These are phyloP conservation scores for Latrodectus elegans DNA, from an alignment of 2,888 invertebrate genomes.

Conservation along the genomic window DNA sequence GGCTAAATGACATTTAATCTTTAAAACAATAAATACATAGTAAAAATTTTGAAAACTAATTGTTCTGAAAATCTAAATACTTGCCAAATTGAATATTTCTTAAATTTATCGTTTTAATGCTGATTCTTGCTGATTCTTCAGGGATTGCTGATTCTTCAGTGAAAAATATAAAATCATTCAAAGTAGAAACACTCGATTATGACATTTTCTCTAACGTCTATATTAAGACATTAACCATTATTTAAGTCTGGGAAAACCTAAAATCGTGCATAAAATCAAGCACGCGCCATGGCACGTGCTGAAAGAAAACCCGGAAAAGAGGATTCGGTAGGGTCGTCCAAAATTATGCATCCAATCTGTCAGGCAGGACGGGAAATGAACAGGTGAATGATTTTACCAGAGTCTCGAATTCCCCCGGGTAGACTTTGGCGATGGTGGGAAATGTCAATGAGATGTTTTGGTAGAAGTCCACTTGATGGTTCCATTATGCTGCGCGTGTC, in stretches of 20 bases:
- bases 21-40: too few species aligned
- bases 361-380: slow-evolving; percentile 9
- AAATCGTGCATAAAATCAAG: slow-evolving; percentile 21
- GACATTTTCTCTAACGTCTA: background rate
- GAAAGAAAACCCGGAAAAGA: slow-evolving; percentile 2
- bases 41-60: too few species aligned
- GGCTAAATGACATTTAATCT: too few species aligned
- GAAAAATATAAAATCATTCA: background rate
- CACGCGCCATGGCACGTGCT: slow-evolving; percentile 46
- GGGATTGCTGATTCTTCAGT: background rate
- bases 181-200: too few species aligned
- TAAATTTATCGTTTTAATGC: too few species aligned
- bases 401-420: slow-evolving; percentile 35
- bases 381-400: slow-evolving; percentile 25
- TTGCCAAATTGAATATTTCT: too few species aligned
- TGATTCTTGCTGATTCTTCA: background rate
- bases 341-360: slow-evolving; percentile 36
- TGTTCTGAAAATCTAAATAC: too few species aligned
- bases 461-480: slow-evolving; percentile 39
- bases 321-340: background rate
- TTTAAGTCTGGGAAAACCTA: slow-evolving; percentile 9
- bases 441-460: slow-evolving; percentile 63
- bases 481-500: slow-evolving; percentile 51
- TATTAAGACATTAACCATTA: background rate
- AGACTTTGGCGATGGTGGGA: slow-evolving; percentile 41